Conservation (phyloP, 1,140 invertebrate species). For the Trypoxylus dichotomus region DNA sequence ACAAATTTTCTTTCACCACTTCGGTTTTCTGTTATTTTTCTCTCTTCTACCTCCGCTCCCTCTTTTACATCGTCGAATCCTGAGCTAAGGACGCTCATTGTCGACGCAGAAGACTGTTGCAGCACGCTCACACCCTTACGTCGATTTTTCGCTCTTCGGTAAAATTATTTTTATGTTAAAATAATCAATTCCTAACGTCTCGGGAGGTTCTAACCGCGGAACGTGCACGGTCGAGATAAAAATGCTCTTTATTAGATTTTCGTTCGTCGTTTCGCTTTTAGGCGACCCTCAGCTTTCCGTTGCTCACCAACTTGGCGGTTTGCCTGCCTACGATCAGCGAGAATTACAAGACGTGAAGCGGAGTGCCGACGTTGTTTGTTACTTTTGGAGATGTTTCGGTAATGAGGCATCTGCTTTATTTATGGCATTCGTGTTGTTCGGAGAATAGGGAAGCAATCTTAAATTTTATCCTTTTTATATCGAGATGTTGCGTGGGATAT, state of each 20-base stretch:
- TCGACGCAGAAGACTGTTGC: not conserved
- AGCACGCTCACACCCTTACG: not conserved
- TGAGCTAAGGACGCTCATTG: not conserved
- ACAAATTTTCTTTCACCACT: not conserved
- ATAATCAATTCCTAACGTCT: not conserved
- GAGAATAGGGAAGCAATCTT: not conserved
- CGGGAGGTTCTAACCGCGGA: not conserved
- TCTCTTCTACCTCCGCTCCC: not conserved
- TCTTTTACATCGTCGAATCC: not conserved
- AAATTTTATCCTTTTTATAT: not conserved
- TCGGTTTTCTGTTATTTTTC: not conserved
- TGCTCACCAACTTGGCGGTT: not conserved
- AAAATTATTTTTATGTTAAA: slow-evolving; percentile 5
- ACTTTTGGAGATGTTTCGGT: not conserved
- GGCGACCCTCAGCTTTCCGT: not conserved
- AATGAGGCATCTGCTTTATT: not conserved
- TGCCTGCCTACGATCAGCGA: not conserved
- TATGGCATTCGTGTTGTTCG: not conserved
- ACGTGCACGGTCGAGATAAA: not conserved
- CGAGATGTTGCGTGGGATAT: no score
- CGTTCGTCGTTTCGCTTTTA: not conserved
- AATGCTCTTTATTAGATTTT: slow-evolving; percentile 4
- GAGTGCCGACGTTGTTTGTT: not conserved
- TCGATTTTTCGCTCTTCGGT: not conserved
- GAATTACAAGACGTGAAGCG: not conserved